Evolutionary conservation across 1,140 invertebrate species (phyloP).

Genomic region (Parapsyche elsis): DNA sequence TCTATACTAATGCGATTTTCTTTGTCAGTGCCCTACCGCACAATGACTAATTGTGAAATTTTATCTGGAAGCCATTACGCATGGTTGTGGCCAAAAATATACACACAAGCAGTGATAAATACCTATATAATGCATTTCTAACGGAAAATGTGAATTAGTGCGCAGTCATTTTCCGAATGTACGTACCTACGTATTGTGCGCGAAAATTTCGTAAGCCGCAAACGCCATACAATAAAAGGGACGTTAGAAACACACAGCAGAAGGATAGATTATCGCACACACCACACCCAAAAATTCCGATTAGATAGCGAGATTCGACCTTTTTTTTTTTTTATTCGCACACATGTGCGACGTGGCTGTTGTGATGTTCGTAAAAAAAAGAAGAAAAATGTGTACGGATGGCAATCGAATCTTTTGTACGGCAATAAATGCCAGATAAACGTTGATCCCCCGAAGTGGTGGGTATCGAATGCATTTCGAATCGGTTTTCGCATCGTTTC

Average conservation of each 20-base stretch:
- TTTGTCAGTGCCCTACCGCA: background rate
- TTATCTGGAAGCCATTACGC: slow-evolving; percentile 28
- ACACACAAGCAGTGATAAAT: background rate
- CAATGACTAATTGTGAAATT: slow-evolving; percentile 32
- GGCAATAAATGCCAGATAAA: slow-evolving; percentile 36
- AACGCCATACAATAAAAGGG: too few relatives aligned
- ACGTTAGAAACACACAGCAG: too few relatives aligned
- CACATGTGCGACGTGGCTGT: background rate
- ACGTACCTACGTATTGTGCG: too few relatives aligned
- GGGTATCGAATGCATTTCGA: slow-evolving; percentile 40
- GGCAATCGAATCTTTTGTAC: background rate
- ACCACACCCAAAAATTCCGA: background rate
- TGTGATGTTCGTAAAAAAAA: background rate
- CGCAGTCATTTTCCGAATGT: background rate
- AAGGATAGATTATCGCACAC: too few relatives aligned
- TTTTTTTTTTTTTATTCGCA: background rate
- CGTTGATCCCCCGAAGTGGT: slow-evolving; percentile 34
- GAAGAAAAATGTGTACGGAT: slow-evolving; percentile 11
- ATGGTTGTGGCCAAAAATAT: slow-evolving; percentile 17
- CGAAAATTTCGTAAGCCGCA: background rate
- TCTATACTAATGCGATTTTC: background rate
- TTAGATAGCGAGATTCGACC: background rate
- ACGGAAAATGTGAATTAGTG: slow-evolving; percentile 1
- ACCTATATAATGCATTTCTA: slow-evolving; percentile 31
- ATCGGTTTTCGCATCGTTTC: slow-evolving; percentile 53